Evolutionary conservation across 2,113 vertebrate species (phyloP).

Genomic region (Bufo bufo): DNA sequence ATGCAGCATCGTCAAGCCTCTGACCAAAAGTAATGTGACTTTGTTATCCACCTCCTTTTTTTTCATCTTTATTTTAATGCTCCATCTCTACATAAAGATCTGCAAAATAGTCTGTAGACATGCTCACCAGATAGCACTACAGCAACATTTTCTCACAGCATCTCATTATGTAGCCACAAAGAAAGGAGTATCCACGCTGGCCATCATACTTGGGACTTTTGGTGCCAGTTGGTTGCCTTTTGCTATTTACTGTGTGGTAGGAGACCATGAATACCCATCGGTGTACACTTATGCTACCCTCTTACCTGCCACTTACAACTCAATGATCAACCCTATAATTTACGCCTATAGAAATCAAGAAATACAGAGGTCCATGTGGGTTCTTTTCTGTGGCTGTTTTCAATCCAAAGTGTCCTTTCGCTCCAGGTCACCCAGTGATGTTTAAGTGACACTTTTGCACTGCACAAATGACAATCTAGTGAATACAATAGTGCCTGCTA

Average conservation of each 20-base stretch:
- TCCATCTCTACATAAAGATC: constrained; percentile 92
- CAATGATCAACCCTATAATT: constrained; percentile 99
- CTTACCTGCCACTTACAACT: constrained; percentile 96
- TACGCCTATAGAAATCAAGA: constrained; percentile 97
- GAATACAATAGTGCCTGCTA: constrained; percentile 73
- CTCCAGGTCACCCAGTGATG: constrained; percentile 94
- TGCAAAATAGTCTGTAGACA: constrained; percentile 96
- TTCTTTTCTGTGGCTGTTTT: constrained; percentile 93
- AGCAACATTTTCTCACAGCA: constrained; percentile 93
- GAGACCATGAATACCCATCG: constrained; percentile 83
- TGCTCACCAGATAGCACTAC: constrained; percentile 97
- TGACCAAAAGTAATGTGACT: constrained; percentile 88
- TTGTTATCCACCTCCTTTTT: constrained; percentile 90
- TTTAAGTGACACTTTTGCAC: constrained; percentile 72
- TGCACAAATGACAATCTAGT: constrained; percentile 71
- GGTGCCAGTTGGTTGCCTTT: constrained; percentile 98
- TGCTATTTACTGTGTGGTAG: constrained; percentile 94
- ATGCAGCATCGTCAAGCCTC: constrained; percentile 91
- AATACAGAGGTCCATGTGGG: constrained; percentile 92
- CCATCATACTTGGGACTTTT: constrained; percentile 94
- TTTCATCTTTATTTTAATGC: constrained; percentile 88
- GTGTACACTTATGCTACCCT: constrained; percentile 96
- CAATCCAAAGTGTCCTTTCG: constrained; percentile 86
- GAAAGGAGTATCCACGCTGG: constrained; percentile 93
- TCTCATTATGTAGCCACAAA: constrained; percentile 92